Base-by-base conservation (phyloP, 2,888 invertebrate species). In the Caenorhabditis sp. region DNA sequence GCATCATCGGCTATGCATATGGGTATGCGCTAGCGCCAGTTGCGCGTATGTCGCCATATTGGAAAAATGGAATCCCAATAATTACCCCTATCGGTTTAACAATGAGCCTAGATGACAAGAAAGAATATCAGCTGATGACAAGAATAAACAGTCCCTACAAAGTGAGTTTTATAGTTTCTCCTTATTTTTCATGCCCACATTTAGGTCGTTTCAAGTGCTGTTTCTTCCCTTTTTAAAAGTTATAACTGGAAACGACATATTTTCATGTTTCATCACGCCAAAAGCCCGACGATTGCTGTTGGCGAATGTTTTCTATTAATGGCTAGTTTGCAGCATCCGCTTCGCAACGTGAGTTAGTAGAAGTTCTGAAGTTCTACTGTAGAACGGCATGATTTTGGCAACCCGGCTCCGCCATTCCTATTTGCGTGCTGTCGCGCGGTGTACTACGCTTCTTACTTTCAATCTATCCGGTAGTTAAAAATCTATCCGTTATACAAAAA, bases 1-100 rank as follows among this genome's bases (percentile, higher is more conserved):
- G 83, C 71, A 85, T 88, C n/a, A 88, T 88, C 24, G 87, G 88
- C 17, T 88, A 87, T 45, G 80, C 82, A 0, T 82, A 78, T 50
- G 80, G 78, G n/a, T 88, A 88, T 70, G 86, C 87, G 11, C 66
- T 88, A 24, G 88, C 88, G 1, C 85, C 86, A 2, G 87, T 88
- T 13, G 87, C 88, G 1, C 63, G 88, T 46, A 88, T 88, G 87
- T 78, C 84, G 1, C 87, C 87, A 0, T 84, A 78, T 53, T 88
- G 88, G 88, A 61, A 53, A 7, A 81, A 81, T 32, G 85, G 85
- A 7, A 85, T 94, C 55, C 95, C 95, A 0, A 93, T 95, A 2
- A 89, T 95, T 43, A 94, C 95, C 0, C 93, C 94, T 0, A 93
- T 93, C 0, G 95, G 93, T 0, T 93, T 93, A 86, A 94, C 94